phyloP scores from a whole-genome alignment of 2,113 vertebrate genomes.

The Phrynocephalus versicolor region DNA sequence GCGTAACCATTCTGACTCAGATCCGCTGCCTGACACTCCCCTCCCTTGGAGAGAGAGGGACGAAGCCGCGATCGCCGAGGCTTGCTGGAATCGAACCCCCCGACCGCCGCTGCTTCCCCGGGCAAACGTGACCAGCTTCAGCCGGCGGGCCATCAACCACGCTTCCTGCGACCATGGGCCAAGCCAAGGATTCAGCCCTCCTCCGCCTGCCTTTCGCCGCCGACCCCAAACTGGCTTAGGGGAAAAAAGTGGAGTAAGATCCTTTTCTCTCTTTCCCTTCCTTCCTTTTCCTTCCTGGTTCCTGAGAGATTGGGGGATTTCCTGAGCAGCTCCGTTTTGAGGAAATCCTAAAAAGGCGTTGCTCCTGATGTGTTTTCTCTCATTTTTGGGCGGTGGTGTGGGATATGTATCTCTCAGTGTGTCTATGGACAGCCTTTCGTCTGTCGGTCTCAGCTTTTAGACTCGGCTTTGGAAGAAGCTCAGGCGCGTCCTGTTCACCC shows the following conservation, averaged over 20 bases:
- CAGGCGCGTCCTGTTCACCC: background rate
- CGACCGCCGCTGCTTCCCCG: background rate
- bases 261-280: background rate
- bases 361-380: constrained; percentile 19
- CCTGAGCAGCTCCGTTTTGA: background rate
- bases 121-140: background rate
- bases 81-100: too few relatives aligned
- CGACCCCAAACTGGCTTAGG: background rate
- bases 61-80: background rate
- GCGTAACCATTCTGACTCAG: background rate
- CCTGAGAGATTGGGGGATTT: background rate
- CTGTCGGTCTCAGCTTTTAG: background rate
- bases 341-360: too few relatives aligned
- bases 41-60: background rate
- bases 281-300: background rate
- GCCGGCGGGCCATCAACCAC: too few relatives aligned
- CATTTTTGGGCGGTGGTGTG: background rate
- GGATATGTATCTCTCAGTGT: background rate
- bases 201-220: background rate
- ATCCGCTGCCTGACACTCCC: constrained; percentile 5
- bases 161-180: background rate
- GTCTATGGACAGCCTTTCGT: background rate
- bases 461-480: background rate
- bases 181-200: background rate
- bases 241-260: background rate